phyloP scores from a whole-genome alignment of 2,113 vertebrate species.

The Dinomys branickii region DNA sequence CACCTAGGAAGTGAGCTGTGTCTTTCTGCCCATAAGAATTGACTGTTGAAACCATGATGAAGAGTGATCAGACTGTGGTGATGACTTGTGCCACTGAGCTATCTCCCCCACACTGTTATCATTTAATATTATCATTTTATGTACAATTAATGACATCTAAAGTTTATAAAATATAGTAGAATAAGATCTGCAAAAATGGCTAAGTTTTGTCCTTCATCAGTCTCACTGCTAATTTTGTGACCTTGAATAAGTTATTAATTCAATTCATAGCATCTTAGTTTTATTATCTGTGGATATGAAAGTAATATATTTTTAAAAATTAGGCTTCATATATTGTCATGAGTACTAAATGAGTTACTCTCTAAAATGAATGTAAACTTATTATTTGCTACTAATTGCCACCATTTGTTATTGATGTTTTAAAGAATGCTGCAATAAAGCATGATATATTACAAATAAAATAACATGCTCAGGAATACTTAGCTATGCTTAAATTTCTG shows the following conservation, averaged over 20 bases:
- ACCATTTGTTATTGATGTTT: not conserved
- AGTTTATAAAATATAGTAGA: not conserved
- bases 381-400: not conserved
- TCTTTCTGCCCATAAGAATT: not conserved
- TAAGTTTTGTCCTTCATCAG: not conserved
- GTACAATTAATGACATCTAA: not conserved
- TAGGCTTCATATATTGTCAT: not conserved
- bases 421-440: not conserved
- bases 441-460: not conserved
- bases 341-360: not conserved
- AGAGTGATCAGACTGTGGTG: not conserved
- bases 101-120: too few relatives aligned
- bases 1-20: not conserved
- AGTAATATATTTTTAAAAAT: not conserved
- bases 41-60: not conserved
- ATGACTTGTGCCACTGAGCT: constrained; percentile 55
- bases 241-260: not conserved
- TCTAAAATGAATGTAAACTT: not conserved
- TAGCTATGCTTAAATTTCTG: not conserved
- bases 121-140: not conserved
- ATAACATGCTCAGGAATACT: not conserved
- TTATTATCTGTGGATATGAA: not conserved
- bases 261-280: not conserved
- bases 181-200: not conserved
- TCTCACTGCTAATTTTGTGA: not conserved